Conservation (phyloP, 2,797 vertebrate species). For the Avahi laniger region DNA sequence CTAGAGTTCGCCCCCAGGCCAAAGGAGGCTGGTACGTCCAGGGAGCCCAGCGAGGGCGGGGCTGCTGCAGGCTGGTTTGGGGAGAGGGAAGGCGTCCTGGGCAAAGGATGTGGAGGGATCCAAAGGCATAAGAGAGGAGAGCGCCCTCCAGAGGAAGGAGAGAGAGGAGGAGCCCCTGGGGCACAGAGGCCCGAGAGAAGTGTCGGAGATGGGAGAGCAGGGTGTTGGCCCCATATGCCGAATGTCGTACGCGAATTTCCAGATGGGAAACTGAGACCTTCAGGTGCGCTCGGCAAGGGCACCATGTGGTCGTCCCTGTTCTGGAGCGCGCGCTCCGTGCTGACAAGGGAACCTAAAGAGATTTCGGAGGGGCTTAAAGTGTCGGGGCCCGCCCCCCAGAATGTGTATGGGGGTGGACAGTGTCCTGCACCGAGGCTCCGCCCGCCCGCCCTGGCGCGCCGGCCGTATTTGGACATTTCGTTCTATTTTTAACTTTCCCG, state of each 20-base stretch:
- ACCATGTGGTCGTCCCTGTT: background rate
- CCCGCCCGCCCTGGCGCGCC: slow-evolving; percentile 53
- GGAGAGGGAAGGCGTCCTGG: background rate
- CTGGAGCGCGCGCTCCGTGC: background rate
- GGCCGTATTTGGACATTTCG: slow-evolving; percentile 79
- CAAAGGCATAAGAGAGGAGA: background rate
- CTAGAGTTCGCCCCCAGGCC: background rate
- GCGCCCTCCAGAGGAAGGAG: background rate
- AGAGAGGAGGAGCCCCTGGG: background rate
- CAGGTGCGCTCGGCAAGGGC: background rate
- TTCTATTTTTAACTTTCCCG: slow-evolving; percentile 80
- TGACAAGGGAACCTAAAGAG: background rate
- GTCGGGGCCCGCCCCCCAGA: background rate
- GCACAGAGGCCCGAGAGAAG: background rate
- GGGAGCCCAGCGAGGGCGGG: background rate
- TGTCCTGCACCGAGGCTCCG: slow-evolving; percentile 47
- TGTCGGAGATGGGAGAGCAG: background rate
- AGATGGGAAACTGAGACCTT: background rate
- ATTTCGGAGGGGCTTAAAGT: background rate
- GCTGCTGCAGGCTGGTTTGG: background rate
- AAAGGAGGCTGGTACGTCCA: background rate
- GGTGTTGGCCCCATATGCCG: background rate
- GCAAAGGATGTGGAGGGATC: background rate
- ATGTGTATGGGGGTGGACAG: background rate
- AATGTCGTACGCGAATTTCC: background rate